Percentiles rank a stretch among this genome's conserved stretches.
These are phyloP conservation scores for Pinna nobilis DNA, from an alignment of 1,140 invertebrate species.

Conservation along the genomic window DNA sequence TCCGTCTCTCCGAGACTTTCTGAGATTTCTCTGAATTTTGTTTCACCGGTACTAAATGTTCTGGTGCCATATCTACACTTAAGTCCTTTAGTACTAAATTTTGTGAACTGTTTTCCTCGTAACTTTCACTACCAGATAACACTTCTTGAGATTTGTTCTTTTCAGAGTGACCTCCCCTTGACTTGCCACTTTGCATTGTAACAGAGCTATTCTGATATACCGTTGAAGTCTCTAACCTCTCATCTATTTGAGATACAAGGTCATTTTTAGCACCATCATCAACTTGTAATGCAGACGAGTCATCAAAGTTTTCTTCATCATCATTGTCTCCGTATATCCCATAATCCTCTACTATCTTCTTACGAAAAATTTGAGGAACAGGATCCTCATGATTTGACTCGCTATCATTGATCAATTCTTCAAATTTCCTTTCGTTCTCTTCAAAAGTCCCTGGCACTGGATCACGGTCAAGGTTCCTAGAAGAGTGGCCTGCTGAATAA, in stretches of 20 bases:
- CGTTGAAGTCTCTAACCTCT: not conserved
- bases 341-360: constrained; percentile 29
- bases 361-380: constrained; percentile 9
- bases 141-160: too few species aligned
- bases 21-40: constrained; percentile 7
- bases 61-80: too few species aligned
- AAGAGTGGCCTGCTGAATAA: constrained; percentile 8
- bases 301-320: constrained; percentile 32
- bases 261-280: not conserved
- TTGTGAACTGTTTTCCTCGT: too few species aligned
- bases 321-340: constrained; percentile 46
- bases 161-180: too few species aligned
- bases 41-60: constrained; percentile 24
- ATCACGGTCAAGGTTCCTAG: constrained; percentile 17
- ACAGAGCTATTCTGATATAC: too few species aligned
- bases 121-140: too few species aligned
- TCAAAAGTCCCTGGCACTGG: constrained; percentile 4
- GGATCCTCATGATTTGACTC: not conserved
- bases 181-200: too few species aligned
- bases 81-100: too few species aligned
- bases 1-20: not conserved
- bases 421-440: not conserved
- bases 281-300: constrained; percentile 2
- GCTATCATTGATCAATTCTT: not conserved
- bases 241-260: not conserved